Base-by-base conservation (phyloP, 2,113 vertebrate genomes). In the Centropus unirufus region DNA sequence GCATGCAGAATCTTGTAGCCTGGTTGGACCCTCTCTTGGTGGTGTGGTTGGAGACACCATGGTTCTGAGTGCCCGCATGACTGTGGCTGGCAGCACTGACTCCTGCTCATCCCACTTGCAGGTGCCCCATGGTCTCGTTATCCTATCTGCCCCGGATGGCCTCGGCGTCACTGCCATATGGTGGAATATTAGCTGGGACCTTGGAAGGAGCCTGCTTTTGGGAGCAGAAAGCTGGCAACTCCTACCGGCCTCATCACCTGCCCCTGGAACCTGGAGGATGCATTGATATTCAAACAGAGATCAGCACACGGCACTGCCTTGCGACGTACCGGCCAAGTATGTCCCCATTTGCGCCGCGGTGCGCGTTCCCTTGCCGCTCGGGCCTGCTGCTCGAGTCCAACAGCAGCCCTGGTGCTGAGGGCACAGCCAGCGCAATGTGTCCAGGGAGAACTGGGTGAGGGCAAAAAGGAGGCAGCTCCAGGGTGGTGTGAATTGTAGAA, bases 161-260 rank as follows among this genome's bases (percentile, higher is more conserved):
- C 7, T 99, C 99, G 2, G 97, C 98, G 6, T 95, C 98, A 0
- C 98, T 99, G 93, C 99, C 99, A 0, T 98, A 97, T 0, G 99
- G 99, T 2, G 99, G 99, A 3, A 95, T 99, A 23, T 91, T 99
- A 44, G 99, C 99, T 17, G 99, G 99, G 61, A 99, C 98, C 7
- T 97, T 99, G 93, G 99, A 99, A 92, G 98, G 98, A 7, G 99
- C 97, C 6, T 99, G 98, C 77, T 99, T 99, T 93, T 99, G 99
- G 99, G 99, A 99, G 86, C 98, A 98, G 93, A 98, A 98, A 64
- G 96, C 93, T 29, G 98, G 94, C 46, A 97, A 95, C 85, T 97
- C 97, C 8, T 99, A 99, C 96, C 96, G 88, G 27, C 99, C 99
- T 2, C 99, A 99, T 29, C 19, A 98, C 34, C 97, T 99, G 55